Base-by-base conservation (phyloP, 2,113 vertebrate genomes). In the Actenoides lindsayi region DNA sequence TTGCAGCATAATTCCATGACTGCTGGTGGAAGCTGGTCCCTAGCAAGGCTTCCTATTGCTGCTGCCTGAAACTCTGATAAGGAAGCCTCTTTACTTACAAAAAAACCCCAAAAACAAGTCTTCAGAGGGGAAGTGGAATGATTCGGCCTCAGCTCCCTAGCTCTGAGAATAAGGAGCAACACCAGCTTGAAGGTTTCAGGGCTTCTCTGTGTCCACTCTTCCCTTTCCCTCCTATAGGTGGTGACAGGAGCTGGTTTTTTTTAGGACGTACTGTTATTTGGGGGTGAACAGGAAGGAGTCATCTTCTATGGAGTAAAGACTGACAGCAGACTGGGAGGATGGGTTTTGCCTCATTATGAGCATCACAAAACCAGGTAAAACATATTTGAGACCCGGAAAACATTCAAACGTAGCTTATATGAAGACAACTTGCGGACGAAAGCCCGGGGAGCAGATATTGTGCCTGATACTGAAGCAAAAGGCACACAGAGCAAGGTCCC, bases 401-500 rank as follows among this genome's bases (percentile, higher is more conserved):
- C 64, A 51, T 81, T 44, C 16, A 24, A 57, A 53, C 17, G 16
- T 39, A 41, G n/a, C 31, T 75, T 63, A 41, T 10, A 78, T 3
- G 25, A 82, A 75, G 65, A 59, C 2, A 24, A 16, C 14, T 63
- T 63, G 28, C n/a, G 85, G 51, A 57, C 27, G 78, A 56, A 82
- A 74, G 37, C 56, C 54, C 3, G 3, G 18, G 14, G 28, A 83
- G 51, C 17, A 14, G 39, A 65, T 60, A 10, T 44, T 51, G 51
- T 60, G 39, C 35, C 35, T 62, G 57, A 62, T 41, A 74, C 69
- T 56, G 65, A 68, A 63, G 62, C 16, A 82, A 81, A 92, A 78
- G 24, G 16, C 51, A 71, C 6, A 9, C 70, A 68, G 27, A 85
- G 16, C 0, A 0, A 46, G 56, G 37, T 41, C 15, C 48, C 30